Base-by-base conservation (phyloP, 2,113 vertebrate species). In the Telmatochromis sp. region DNA sequence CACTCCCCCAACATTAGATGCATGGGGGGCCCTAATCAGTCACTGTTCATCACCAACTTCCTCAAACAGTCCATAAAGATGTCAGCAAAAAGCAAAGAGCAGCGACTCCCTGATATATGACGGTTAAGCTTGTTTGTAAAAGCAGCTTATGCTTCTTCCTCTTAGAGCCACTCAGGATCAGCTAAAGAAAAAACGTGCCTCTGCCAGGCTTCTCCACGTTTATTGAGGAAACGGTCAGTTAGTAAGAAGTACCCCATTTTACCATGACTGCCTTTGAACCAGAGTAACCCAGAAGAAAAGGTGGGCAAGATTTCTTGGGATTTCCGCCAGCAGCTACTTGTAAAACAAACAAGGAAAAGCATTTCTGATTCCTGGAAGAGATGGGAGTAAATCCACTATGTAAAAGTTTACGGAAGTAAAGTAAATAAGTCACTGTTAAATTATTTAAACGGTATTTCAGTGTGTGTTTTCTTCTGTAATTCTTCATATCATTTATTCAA, bases 31-130 rank as follows among this genome's bases (percentile, higher is more conserved):
- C 13, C 13, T 47, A 19, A 86, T 65, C 81, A 49, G 57, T 70
- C 31, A 5, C 75, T 21, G 75, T 6, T 81, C 58, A 70, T 90
- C 37, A 68, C 40, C 51, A 19, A 45, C 83, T 63, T 65, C 90
- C 45, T 26, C 28, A 15, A 84, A 86, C 45, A 6, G 17, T 13
- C 79, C 82, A 23, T 84, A 89, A 84, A 90, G 80, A 83, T 42
- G 68, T 78, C 81, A 84, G 81, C 10, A 17, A 75, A 51, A 40
- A 37, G 40, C 45, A 42, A 19, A 54, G 17, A 53, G 4, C 31
- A 35, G 54, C 9, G 4, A 42, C 75, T 63, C 86, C 47, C 49
- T 13, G 42, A 19, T 3, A 15, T 8, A 26, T 2, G 13, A 9
- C 1, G 5, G 26, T 73, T 51, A 4, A 15, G 21, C 51, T 6